These are phyloP conservation scores for Lobophora halterata DNA, from an alignment of 2,888 invertebrate species.

Conservation along the genomic window DNA sequence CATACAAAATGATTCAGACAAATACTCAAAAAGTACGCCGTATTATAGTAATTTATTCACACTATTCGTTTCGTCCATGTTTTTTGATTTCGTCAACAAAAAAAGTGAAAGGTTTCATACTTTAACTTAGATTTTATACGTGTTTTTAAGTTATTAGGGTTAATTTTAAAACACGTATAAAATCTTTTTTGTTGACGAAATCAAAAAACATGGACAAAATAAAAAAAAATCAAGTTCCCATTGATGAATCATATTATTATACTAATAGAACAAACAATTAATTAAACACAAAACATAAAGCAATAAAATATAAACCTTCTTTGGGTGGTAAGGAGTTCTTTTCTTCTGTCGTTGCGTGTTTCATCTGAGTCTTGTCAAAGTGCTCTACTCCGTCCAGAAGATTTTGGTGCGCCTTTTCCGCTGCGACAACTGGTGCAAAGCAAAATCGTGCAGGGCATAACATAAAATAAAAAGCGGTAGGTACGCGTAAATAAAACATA, in stretches of 20 bases:
- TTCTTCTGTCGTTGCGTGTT: conserved; percentile 86
- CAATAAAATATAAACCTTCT: conserved; percentile 80
- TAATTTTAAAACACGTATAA: too few species aligned
- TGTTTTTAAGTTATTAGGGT: too few species aligned
- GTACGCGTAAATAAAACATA: conserved; percentile 23
- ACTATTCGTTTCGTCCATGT: too few species aligned
- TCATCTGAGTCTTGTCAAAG: conserved; percentile 87
- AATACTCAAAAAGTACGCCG: not conserved
- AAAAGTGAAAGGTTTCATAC: too few species aligned
- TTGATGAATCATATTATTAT: too few species aligned
- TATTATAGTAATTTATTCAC: too few species aligned
- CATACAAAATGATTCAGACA: not conserved
- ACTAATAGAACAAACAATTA: too few species aligned
- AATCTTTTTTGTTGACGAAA: too few species aligned
- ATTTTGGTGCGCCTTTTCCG: conserved; percentile 87
- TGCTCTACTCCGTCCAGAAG: conserved; percentile 86
- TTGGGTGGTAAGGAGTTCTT: conserved; percentile 88
- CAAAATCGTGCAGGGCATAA: conserved; percentile 63
- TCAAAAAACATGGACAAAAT: too few species aligned
- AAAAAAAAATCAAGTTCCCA: too few species aligned
- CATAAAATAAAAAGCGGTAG: conserved; percentile 33
- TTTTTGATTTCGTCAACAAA: too few species aligned
- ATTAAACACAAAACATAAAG: conserved; percentile 32
- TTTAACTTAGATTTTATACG: too few species aligned
- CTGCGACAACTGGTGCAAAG: conserved; percentile 83